phyloP scores from a whole-genome alignment of 2,113 vertebrate species.

The Pogona vitticeps region DNA sequence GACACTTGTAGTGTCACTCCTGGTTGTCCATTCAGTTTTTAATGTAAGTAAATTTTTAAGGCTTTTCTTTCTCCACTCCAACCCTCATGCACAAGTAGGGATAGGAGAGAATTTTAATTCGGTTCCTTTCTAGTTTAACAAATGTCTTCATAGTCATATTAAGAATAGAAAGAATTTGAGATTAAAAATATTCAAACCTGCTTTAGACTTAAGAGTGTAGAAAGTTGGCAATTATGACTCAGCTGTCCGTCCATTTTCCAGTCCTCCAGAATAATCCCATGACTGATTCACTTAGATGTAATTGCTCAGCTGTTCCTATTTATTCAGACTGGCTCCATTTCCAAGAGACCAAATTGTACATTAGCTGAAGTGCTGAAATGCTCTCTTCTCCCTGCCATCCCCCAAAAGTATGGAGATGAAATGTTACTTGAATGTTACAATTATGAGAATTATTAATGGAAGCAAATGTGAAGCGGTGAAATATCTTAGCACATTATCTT shows the following conservation, averaged over 20 bases:
- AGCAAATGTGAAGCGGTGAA: background rate
- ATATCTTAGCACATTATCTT: background rate
- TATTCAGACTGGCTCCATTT: slow-evolving; percentile 18
- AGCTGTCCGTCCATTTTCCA: background rate
- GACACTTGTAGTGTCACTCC: background rate
- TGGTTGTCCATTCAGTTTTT: background rate
- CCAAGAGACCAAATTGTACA: background rate
- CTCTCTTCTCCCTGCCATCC: background rate
- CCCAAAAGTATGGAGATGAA: background rate
- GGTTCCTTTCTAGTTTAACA: no score
- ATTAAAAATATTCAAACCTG: background rate
- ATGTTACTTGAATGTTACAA: no score
- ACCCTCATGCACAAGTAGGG: background rate
- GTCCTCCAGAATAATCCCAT: background rate
- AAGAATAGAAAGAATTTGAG: no score
- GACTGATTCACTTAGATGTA: background rate
- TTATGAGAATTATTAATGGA: background rate
- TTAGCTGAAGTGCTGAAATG: background rate
- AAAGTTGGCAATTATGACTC: background rate
- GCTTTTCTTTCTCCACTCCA: no score
- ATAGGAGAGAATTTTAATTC: no score
- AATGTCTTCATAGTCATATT: no score
- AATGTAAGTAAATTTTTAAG: background rate
- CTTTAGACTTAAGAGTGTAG: background rate
- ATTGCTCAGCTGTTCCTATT: background rate